These are phyloP conservation scores for Cosmopolites sordidus DNA, from an alignment of 2,888 invertebrate genomes.

Conservation along the genomic window DNA sequence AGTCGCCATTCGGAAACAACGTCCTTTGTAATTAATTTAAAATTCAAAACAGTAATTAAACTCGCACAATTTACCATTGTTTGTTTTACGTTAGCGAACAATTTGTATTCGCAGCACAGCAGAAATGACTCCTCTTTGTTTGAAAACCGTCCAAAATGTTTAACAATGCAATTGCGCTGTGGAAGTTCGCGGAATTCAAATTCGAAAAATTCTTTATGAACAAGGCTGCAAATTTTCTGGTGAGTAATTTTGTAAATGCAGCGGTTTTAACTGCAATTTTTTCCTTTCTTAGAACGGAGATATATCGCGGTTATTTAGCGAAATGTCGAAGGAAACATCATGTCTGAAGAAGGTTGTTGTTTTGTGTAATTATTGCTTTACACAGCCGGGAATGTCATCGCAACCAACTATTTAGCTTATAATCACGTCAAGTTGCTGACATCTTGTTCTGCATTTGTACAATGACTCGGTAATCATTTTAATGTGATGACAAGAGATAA, in stretches of 20 bases:
- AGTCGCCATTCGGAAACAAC: too few species aligned
- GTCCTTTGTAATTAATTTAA: too few species aligned
- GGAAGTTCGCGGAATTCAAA: neutral
- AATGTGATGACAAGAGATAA: neutral
- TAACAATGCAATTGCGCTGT: neutral
- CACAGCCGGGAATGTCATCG: neutral
- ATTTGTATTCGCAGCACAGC: neutral
- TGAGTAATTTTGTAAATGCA: neutral
- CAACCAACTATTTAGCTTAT: neutral
- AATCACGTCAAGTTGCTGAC: neutral
- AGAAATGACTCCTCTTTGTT: neutral
- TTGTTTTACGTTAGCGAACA: too few species aligned
- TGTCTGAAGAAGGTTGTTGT: neutral
- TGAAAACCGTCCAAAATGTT: neutral
- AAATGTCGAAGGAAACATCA: neutral
- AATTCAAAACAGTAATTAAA: too few species aligned
- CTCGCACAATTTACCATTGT: too few species aligned
- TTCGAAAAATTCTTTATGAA: neutral
- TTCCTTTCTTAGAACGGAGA: neutral
- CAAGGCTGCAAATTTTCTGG: constrained; percentile 1
- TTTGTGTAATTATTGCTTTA: neutral
- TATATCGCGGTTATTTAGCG: neutral
- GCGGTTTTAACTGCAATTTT: neutral
- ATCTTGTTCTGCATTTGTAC: constrained; percentile 1
- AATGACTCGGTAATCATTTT: neutral